Base-by-base conservation (phyloP, 2,888 invertebrate species). In the Bellardia bayeri region DNA sequence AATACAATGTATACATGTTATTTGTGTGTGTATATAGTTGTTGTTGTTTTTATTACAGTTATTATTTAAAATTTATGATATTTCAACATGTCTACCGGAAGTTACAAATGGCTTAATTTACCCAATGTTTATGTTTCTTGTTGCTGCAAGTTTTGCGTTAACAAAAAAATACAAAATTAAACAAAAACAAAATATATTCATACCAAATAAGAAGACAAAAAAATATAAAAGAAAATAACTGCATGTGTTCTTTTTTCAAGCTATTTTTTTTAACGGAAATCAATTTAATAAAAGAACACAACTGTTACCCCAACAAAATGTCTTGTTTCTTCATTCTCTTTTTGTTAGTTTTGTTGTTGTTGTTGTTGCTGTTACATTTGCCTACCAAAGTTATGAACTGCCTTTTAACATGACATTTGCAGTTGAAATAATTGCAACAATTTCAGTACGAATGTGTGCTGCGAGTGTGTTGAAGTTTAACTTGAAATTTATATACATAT, bases 61-160 rank as follows among this genome's bases (percentile, higher is more conserved):
- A 37, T 79, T 79, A 61, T 72, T 74, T 79, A 82, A 78, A 74
- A 87, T 87, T 84, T 82, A 87, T 87, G 87, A 85, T 79, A 75
- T 85, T 82, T 87, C 69, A 82, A 75, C 82, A 85, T 87, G 87
- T 85, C 82, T 85, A 64, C 85, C 87, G 87, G 87, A 87, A 87
- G 87, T 84, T 64, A 63, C 69, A 79, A 87, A 87, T 82, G 85
- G 81, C 87, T 87, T 87, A 82, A 87, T 87, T 87, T 87, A 79
- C 40, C 82, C 85, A 85, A 82, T 82, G 82, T 75, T 82, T 85
- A 79, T 74, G 66, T 81, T 82, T 49, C 64, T 82, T 82, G 63
- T 75, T 74, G 71, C 23, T 54, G 45, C 45, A 83, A 54, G n/a
- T 61, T 75, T 64, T 51, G 74, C 33, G 54, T 61, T 45, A 0